These are phyloP conservation scores for Drosophila pullipes DNA, from an alignment of 2,888 invertebrate genomes.

Conservation along the genomic window DNA sequence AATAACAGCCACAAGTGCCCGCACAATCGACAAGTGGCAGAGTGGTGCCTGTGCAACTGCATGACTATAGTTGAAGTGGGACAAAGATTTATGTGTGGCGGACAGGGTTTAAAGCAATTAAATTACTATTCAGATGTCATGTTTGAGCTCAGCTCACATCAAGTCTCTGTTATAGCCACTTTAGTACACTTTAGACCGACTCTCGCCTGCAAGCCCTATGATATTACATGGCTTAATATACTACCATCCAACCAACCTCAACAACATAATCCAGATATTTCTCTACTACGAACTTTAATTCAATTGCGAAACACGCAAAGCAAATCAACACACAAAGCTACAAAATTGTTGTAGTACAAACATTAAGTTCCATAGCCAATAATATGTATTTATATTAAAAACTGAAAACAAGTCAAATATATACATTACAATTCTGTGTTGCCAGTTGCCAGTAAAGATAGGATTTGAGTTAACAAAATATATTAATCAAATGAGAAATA, in stretches of 20 bases:
- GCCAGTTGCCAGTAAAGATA: not conserved
- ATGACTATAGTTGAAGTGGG: not conserved
- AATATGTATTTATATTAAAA: not conserved
- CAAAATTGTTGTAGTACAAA: not conserved
- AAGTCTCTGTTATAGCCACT: no score
- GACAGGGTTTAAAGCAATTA: not conserved
- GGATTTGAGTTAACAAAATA: not conserved
- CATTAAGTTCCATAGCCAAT: not conserved
- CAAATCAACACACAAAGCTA: not conserved
- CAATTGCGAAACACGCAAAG: not conserved
- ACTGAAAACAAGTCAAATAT: not conserved
- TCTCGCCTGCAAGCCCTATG: not conserved
- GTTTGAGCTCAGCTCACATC: not conserved
- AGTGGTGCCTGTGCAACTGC: not conserved
- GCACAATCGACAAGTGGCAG: not conserved
- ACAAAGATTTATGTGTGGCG: not conserved
- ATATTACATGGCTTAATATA: not conserved
- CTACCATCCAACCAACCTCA: not conserved
- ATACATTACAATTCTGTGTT: not conserved
- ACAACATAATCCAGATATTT: not conserved
- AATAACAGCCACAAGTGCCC: slow-evolving; percentile 3
- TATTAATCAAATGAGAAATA: not conserved
- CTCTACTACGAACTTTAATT: not conserved
- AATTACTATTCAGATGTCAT: not conserved
- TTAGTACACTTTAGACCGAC: not conserved